Percentiles rank a stretch among this genome's conserved stretches.
Conservation (phyloP, 2,888 invertebrate genomes). For the Tetragonisca angustula region DNA sequence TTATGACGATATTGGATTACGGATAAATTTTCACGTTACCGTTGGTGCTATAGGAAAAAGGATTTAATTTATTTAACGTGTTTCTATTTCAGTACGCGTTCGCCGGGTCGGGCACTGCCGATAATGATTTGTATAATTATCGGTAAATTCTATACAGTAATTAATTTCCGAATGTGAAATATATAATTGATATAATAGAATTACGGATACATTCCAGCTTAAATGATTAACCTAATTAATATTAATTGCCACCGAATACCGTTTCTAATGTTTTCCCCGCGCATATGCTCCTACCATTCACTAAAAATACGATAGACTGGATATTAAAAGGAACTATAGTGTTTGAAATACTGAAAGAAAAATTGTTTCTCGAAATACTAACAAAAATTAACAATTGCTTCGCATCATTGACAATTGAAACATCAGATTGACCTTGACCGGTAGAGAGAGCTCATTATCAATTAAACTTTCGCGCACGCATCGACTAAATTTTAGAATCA, state of each 20-base stretch:
- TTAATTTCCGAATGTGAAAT: constrained; percentile 26
- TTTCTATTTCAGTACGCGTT: background rate
- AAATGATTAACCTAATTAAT: constrained; percentile 18
- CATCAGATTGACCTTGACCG: too few species aligned
- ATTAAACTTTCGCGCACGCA: too few species aligned
- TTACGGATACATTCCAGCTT: background rate
- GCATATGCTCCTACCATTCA: background rate
- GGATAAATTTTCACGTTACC: constrained; percentile 7
- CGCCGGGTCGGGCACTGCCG: background rate
- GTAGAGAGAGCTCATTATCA: too few species aligned
- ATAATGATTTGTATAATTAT: constrained; percentile 30
- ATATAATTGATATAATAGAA: constrained; percentile 23
- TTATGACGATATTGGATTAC: background rate
- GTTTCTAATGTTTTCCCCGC: background rate
- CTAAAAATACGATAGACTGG: too few species aligned
- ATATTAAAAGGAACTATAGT: too few species aligned
- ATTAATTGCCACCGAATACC: constrained; percentile 10
- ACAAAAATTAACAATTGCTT: too few species aligned
- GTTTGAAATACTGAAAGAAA: too few species aligned
- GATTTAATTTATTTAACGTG: background rate
- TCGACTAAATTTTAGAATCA: too few species aligned
- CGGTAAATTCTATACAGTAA: constrained; percentile 5
- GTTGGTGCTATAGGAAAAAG: background rate
- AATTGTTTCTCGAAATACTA: too few species aligned
- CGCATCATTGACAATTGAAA: too few species aligned